Evolutionary conservation across 2,113 vertebrate genomes (phyloP), one percentile per base, ranked within the genome.

Genomic region (Pygoscelis adeliae): DNA sequence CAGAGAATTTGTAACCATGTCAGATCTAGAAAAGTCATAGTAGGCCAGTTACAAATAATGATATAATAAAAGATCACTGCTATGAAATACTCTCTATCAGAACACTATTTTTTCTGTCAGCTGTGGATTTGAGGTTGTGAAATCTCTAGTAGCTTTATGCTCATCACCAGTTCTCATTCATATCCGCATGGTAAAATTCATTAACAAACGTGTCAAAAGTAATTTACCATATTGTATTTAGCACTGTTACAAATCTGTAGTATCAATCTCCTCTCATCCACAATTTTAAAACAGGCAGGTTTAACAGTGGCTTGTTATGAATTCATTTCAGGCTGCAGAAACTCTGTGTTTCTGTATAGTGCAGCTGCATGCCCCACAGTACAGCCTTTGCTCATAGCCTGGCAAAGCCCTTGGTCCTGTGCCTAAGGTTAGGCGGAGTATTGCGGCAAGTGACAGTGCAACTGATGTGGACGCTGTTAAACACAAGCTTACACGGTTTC

Each of bases 11-110:
- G 19, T 65, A 95, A 90, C 36, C 6, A 12, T 74, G n/a, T 73
- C n/a, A 29, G 46, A 87, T 72, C 17, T 87, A 72, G 62, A 55
- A 72, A 88, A 96, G 56, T 80, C 50, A 62, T 47, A 59, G 18
- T 78, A 89, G 26, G 29, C 76, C 56, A 52, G 42, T 47, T 91
- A 76, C 55, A 87, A 89, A 94, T 83, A 86, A 83, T 69, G n/a
- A 79, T 63, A 55, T 71, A 85, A 87, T 90, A 76, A 80, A 95
- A 94, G 50, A 87, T 52, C 36, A 63, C 46, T 95, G 66, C 62
- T 95, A 46, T 47, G 30, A 89, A 97, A 92, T 94, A 93, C 13
- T 80, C 50, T 93, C 52, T 83, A 25, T 90, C 46, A 66, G 83
- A 95, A 11, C 15, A 36, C 22, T 40, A 2, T 5, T 42, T 34